Percentiles rank a stretch among this genome's conserved stretches.
These are phyloP conservation scores for Chrysodeixis includens DNA, from an alignment of 2,888 invertebrate genomes.

Conservation along the genomic window DNA sequence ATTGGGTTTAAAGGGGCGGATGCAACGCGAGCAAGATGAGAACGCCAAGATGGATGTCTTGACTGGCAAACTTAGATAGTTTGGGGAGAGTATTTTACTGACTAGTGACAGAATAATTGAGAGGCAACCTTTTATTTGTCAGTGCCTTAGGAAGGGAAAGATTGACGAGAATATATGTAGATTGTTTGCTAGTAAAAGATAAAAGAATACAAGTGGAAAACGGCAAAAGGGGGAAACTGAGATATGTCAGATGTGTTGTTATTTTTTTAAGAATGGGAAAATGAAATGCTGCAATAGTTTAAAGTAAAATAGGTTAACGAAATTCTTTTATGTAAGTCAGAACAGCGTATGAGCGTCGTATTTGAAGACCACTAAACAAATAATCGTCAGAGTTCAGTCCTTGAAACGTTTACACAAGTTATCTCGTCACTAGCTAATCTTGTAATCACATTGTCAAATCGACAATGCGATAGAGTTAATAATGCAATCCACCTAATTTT, in stretches of 20 bases:
- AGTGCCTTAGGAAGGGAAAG: background rate
- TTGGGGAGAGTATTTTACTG: conserved; percentile 1
- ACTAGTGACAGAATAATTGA: conserved; percentile 4
- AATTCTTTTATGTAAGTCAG: background rate
- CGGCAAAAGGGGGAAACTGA: too few relatives aligned
- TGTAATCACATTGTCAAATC: conserved; percentile 32
- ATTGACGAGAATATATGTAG: background rate
- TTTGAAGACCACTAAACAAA: conserved; percentile 2
- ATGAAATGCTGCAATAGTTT: too few relatives aligned
- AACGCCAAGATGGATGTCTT: conserved; percentile 4
- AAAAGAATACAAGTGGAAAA: background rate
- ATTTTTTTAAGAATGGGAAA: too few relatives aligned
- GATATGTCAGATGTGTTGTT: too few relatives aligned
- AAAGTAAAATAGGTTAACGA: background rate
- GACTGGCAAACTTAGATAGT: conserved; percentile 1
- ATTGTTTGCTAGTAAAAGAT: background rate
- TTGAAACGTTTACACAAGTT: conserved; percentile 5
- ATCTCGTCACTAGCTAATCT: conserved; percentile 2
- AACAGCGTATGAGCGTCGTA: background rate
- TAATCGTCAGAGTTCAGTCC: background rate
- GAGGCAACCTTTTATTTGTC: background rate
- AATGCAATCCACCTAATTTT: conserved; percentile 31
- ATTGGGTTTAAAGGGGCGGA: conserved; percentile 4
- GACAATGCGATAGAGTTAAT: conserved; percentile 28
- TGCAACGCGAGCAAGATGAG: conserved; percentile 2